A percentile compares a stretch with the other conserved stretches of the same genome.
These are phyloP conservation scores for Drosophila ananassae DNA, from an alignment of 1,140 invertebrate genomes.

Conservation along the genomic window DNA sequence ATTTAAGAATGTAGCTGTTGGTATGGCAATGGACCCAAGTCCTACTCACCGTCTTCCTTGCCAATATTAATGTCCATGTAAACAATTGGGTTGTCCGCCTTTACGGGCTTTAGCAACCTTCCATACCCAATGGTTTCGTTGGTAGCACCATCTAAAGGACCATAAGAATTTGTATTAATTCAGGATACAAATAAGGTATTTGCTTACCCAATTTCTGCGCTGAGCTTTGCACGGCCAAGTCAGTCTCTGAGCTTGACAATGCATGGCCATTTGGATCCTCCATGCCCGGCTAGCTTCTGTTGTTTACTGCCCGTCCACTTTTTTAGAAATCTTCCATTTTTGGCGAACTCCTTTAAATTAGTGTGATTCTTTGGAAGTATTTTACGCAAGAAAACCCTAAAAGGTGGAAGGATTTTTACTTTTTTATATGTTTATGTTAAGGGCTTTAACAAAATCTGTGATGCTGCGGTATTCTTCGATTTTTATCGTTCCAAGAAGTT, in stretches of 20 bases:
- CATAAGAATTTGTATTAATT: neutral
- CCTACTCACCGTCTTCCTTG: constrained; percentile 84
- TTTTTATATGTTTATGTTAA: neutral
- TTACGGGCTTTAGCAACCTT: constrained; percentile 51
- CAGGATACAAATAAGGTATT: neutral
- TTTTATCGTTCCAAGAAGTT: neutral
- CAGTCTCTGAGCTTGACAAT: neutral
- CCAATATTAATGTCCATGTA: constrained; percentile 90
- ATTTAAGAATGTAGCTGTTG: constrained; percentile 21
- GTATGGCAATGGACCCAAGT: constrained; percentile 26
- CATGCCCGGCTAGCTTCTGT: constrained; percentile 23
- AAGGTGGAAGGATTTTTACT: neutral
- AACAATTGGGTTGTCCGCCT: constrained; percentile 85
- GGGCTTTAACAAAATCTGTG: neutral
- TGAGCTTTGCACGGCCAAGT: neutral
- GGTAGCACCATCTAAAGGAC: neutral
- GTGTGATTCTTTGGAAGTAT: constrained; percentile 6
- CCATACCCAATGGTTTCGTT: constrained; percentile 38
- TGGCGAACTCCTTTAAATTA: neutral
- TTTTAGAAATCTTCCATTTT: neutral
- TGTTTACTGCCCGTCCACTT: constrained; percentile 29
- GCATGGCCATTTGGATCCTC: neutral
- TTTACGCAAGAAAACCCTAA: neutral
- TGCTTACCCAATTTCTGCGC: neutral
- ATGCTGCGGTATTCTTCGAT: neutral